These are phyloP conservation scores for Aphidius gifuensis DNA, from an alignment of 1,140 invertebrate genomes.

Conservation along the genomic window DNA sequence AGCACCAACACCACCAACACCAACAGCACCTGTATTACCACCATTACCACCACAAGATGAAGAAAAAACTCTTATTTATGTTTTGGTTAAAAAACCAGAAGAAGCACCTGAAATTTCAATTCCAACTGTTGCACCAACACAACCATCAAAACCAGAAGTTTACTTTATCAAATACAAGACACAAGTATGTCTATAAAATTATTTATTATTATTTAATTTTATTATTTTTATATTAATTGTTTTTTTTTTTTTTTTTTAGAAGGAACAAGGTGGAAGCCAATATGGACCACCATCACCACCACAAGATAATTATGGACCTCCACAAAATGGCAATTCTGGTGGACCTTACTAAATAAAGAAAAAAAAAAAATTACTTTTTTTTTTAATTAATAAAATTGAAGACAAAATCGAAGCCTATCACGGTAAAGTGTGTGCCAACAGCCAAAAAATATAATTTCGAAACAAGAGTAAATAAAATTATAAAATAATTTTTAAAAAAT, in stretches of 20 bases:
- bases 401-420: neutral
- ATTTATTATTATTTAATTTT: constrained; percentile 3
- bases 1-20: constrained; percentile 75
- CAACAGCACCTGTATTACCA: constrained; percentile 72
- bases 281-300: constrained; percentile 52
- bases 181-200: constrained; percentile 56
- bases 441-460: constrained; percentile 9
- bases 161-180: constrained; percentile 87
- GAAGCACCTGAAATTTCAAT: constrained; percentile 75
- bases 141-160: constrained; percentile 80
- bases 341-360: constrained; percentile 38
- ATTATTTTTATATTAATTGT: neutral
- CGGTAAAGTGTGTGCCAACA: constrained; percentile 16
- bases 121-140: constrained; percentile 73
- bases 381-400: too few species aligned
- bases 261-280: constrained; percentile 38
- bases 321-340: constrained; percentile 31
- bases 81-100: constrained; percentile 84
- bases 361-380: neutral
- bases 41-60: constrained; percentile 72
- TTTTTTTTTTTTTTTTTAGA: constrained; percentile 31
- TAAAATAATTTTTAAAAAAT: neutral
- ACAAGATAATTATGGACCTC: constrained; percentile 50
- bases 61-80: constrained; percentile 85
- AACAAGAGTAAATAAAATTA: neutral